phyloP scores from a whole-genome alignment of 2,888 invertebrate species.

The Toxonevra muliebris region DNA sequence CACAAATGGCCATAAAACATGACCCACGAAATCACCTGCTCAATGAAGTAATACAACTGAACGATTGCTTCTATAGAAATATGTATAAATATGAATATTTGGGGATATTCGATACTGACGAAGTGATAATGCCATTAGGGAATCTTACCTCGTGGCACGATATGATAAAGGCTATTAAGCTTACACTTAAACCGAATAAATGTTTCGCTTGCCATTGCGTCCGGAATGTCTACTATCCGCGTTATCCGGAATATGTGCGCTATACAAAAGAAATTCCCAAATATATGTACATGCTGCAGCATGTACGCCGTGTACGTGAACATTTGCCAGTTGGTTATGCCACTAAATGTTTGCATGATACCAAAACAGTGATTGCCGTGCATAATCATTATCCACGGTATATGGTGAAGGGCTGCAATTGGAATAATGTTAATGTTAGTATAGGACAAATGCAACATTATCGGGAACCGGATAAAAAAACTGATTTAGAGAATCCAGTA shows the following conservation, averaged over 20 bases:
- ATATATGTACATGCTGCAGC: constrained; percentile 92
- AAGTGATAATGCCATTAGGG: constrained; percentile 88
- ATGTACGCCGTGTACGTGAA: constrained; percentile 84
- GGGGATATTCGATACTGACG: constrained; percentile 89
- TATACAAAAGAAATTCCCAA: constrained; percentile 74
- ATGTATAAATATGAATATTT: constrained; percentile 89
- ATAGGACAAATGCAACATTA: constrained; percentile 93
- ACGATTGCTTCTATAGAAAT: constrained; percentile 93
- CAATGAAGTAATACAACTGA: constrained; percentile 94
- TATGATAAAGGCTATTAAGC: constrained; percentile 75
- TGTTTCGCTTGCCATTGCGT: constrained; percentile 78
- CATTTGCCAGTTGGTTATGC: constrained; percentile 90
- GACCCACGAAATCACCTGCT: constrained; percentile 90
- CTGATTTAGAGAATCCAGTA: constrained; percentile 79
- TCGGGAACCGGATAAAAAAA: constrained; percentile 82
- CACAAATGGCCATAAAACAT: constrained; percentile 76
- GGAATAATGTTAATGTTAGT: constrained; percentile 79
- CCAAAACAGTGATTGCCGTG: constrained; percentile 82
- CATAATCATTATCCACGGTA: constrained; percentile 90
- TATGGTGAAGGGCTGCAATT: constrained; percentile 81
- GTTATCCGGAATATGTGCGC: constrained; percentile 79
- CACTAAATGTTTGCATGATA: constrained; percentile 92
- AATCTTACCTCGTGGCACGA: constrained; percentile 74
- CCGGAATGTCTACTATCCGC: constrained; percentile 89
- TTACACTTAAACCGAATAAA: constrained; percentile 70